Percentiles rank a stretch among this genome's conserved stretches.
Conservation (phyloP, 2,888 invertebrate genomes). For the Osedax fenrisi region DNA sequence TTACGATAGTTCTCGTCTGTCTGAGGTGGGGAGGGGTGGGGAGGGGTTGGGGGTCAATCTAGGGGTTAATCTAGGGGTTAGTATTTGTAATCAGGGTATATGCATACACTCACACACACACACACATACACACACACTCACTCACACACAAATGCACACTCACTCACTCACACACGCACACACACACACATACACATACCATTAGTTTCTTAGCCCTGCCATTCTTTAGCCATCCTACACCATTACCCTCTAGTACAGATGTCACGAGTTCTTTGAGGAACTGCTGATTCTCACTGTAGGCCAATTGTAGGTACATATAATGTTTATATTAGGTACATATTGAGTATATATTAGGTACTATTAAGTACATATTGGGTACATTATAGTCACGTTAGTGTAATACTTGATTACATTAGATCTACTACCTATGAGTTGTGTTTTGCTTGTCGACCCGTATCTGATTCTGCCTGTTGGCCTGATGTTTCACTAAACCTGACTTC, state of each 20-base stretch:
- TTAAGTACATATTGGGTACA: not conserved
- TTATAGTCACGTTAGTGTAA: not conserved
- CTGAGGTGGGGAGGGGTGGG: too few species aligned
- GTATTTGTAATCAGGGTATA: too few species aligned
- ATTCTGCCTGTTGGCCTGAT: slow-evolving; percentile 41
- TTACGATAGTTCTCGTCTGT: slow-evolving; percentile 92
- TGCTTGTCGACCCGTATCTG: slow-evolving; percentile 30
- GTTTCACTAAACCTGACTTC: slow-evolving; percentile 68
- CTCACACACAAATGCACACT: too few species aligned
- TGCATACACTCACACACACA: too few species aligned
- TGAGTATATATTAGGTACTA: too few species aligned
- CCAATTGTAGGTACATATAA: too few species aligned
- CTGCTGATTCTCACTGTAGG: slow-evolving; percentile 71
- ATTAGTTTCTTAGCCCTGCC: slow-evolving; percentile 83
- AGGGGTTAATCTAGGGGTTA: too few species aligned
- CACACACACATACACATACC: slow-evolving; percentile 52
- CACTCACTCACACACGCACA: too few species aligned
- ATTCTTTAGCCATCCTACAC: slow-evolving; percentile 88
- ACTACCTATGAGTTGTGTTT: slow-evolving; percentile 32
- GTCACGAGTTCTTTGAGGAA: slow-evolving; percentile 79
- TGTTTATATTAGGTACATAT: too few species aligned
- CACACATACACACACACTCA: too few species aligned
- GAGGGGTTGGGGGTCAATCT: too few species aligned
- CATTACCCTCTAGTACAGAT: slow-evolving; percentile 76
- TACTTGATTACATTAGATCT: slow-evolving; percentile 27